Percentiles rank a stretch among this genome's conserved stretches.
Conservation (phyloP, 2,797 vertebrate genomes). For the Siniperca undulata region DNA sequence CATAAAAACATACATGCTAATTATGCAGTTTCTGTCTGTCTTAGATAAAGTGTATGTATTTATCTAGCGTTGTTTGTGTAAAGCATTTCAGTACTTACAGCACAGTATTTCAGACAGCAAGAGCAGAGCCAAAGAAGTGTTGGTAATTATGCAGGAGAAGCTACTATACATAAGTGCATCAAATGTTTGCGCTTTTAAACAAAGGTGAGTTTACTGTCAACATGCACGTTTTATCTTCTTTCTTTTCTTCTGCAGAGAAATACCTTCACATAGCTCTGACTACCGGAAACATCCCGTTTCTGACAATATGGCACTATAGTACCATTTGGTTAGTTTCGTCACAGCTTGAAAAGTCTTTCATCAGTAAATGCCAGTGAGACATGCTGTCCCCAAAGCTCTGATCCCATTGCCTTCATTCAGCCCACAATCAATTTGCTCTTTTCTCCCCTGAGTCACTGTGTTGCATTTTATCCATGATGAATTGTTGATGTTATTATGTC, state of each 20-base stretch:
- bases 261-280: background rate
- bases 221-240: background rate
- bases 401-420: constrained; percentile 38
- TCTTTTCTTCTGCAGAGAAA: constrained; percentile 5
- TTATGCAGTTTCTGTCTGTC: constrained; percentile 23
- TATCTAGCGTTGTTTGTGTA: constrained; percentile 29
- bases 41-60: constrained; percentile 30
- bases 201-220: constrained; percentile 10
- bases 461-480: constrained; percentile 38
- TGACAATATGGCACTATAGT: constrained; percentile 4
- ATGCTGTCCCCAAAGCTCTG: constrained; percentile 12
- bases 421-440: constrained; percentile 40
- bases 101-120: background rate
- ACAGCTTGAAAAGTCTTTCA: constrained; percentile 43
- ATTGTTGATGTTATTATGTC: constrained; percentile 26
- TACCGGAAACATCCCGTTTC: background rate
- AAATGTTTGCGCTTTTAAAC: constrained; percentile 39
- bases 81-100: constrained; percentile 2
- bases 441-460: constrained; percentile 12
- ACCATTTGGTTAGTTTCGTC: constrained; percentile 30
- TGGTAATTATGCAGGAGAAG: constrained; percentile 30
- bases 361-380: constrained; percentile 37
- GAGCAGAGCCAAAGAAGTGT: background rate
- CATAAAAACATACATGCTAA: constrained; percentile 31
- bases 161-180: constrained; percentile 7